phyloP scores from a whole-genome alignment of 2,888 invertebrate genomes.

The Theretra japonica region DNA sequence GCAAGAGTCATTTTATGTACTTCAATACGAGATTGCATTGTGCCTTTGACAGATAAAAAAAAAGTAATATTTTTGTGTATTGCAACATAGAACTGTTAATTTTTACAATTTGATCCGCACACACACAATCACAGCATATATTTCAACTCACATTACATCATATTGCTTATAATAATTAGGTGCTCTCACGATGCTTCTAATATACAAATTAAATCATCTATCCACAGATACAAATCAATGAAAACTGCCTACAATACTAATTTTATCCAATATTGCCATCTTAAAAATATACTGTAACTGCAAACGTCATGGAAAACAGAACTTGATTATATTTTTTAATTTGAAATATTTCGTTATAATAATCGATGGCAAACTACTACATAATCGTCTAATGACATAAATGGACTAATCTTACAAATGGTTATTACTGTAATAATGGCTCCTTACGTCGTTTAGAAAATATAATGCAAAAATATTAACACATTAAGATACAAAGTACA shows the following conservation, averaged over 20 bases:
- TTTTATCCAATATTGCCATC: constrained; percentile 34
- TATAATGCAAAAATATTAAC: constrained; percentile 32
- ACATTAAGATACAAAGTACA: not conserved
- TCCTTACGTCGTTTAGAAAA: constrained; percentile 18
- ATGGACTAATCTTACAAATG: not conserved
- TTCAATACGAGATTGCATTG: not conserved
- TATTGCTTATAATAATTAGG: constrained; percentile 58
- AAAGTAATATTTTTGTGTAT: not conserved
- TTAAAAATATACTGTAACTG: not conserved
- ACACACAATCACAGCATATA: constrained; percentile 53
- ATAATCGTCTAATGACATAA: not conserved
- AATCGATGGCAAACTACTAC: not conserved
- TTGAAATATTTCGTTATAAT: not conserved
- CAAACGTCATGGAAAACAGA: not conserved
- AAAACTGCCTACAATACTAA: not conserved
- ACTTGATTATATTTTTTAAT: not conserved
- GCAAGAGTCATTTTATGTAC: not conserved
- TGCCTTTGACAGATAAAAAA: not conserved
- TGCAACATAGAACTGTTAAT: not conserved
- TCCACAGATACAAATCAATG: not conserved
- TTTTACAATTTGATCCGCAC: constrained; percentile 35
- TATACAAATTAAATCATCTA: not conserved
- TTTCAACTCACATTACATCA: constrained; percentile 39
- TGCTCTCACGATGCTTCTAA: constrained; percentile 51
- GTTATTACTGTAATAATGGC: constrained; percentile 10